Percentiles rank a stretch among this genome's conserved stretches.
Conservation (phyloP, 2,888 invertebrate species). For the Pseudococcus viburni region DNA sequence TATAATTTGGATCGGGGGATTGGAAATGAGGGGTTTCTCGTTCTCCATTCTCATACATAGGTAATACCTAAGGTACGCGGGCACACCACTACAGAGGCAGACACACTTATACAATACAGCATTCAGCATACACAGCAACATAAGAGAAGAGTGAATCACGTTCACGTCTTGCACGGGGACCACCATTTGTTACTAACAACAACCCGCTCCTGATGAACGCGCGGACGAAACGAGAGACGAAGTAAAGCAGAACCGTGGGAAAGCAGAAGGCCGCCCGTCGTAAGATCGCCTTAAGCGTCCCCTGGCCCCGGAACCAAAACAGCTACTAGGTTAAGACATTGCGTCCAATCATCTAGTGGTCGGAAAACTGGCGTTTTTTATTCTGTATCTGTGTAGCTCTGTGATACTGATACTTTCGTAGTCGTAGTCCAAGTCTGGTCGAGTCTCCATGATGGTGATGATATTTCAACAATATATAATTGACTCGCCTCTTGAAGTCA, state of each 20-base stretch:
- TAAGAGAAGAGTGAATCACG: constrained; percentile 36
- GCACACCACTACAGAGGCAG: too few species aligned
- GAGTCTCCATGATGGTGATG: too few species aligned
- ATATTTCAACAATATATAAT: too few species aligned
- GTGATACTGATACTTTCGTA: too few species aligned
- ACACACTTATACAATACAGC: background rate
- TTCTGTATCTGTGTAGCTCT: too few species aligned
- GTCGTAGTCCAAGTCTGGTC: too few species aligned
- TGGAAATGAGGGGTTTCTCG: background rate
- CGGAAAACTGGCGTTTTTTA: background rate
- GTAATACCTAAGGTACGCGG: background rate
- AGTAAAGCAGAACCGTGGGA: constrained; percentile 69
- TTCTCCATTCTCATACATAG: background rate
- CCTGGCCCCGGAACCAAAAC: constrained; percentile 57
- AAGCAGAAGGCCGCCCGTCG: constrained; percentile 68
- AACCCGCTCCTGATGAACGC: constrained; percentile 15
- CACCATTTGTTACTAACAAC: constrained; percentile 68
- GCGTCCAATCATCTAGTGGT: constrained; percentile 38
- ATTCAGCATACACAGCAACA: background rate
- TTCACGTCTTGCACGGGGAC: constrained; percentile 56
- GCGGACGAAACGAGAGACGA: constrained; percentile 62
- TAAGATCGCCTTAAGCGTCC: constrained; percentile 63
- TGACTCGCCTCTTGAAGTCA: too few species aligned
- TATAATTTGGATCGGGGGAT: constrained; percentile 16
- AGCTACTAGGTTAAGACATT: constrained; percentile 62